Conservation (phyloP, 92 coral and sea anemone species). For the Phenganax marumi region DNA sequence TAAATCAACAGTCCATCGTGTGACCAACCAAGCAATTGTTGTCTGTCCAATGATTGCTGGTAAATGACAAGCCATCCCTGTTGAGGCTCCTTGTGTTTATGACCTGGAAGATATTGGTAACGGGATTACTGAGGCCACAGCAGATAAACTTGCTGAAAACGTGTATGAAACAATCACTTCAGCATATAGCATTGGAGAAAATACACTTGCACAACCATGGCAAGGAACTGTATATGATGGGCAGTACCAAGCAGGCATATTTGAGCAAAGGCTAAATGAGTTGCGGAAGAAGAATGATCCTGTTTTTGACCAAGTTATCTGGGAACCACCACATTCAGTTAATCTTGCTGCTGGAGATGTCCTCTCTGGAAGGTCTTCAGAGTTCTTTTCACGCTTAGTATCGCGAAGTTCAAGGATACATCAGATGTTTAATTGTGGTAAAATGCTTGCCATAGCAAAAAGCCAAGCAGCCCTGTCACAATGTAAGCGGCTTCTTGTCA, state of each 20-base stretch:
- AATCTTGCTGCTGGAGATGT: slow-evolving; percentile 22
- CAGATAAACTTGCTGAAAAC: slow-evolving; percentile 16
- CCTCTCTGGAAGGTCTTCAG: slow-evolving; percentile 11
- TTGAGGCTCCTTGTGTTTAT: slow-evolving; percentile 12
- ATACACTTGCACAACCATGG: slow-evolving; percentile 10
- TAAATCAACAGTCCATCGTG: slow-evolving; percentile 17
- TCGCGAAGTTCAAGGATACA: slow-evolving; percentile 21
- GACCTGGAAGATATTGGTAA: slow-evolving; percentile 8
- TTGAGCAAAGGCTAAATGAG: slow-evolving; percentile 3
- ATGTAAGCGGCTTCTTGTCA: slow-evolving; percentile 6
- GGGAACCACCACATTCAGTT: slow-evolving; percentile 33
- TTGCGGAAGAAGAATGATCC: slow-evolving; percentile 4
- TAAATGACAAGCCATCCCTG: slow-evolving; percentile 14
- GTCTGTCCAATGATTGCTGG: slow-evolving; percentile 22
- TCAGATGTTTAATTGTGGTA: slow-evolving; percentile 15
- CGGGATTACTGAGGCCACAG: slow-evolving; percentile 20
- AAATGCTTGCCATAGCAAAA: slow-evolving; percentile 19
- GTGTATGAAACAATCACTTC: slow-evolving; percentile 1
- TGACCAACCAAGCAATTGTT: slow-evolving; percentile 19
- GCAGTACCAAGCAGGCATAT: slow-evolving; percentile 25
- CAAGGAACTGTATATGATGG: slow-evolving; percentile 23
- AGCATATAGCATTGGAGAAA: not conserved
- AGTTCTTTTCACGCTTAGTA: slow-evolving; percentile 23
- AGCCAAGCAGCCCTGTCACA: slow-evolving; percentile 16
- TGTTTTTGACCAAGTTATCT: slow-evolving; percentile 1